These are phyloP conservation scores for Oryzias melastigma DNA, from an alignment of 2,113 vertebrate genomes.

Conservation along the genomic window DNA sequence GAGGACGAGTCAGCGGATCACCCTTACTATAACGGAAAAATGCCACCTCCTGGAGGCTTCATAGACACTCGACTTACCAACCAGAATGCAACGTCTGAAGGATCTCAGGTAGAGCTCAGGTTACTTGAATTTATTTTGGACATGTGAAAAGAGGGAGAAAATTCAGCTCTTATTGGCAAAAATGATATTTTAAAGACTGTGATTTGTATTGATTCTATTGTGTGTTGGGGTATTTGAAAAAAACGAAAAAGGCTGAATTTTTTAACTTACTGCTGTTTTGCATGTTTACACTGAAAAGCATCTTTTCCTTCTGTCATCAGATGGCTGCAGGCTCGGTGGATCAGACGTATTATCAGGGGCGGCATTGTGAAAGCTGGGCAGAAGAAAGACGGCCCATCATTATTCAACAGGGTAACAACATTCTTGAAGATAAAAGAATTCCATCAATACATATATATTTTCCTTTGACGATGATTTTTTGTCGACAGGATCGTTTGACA, in stretches of 20 bases:
- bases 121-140: not conserved
- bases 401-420: constrained; percentile 81
- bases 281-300: not conserved
- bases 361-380: constrained; percentile 77
- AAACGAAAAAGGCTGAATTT: not conserved
- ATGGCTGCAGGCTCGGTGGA: constrained; percentile 79
- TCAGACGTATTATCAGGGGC: constrained; percentile 92
- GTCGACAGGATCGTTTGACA: constrained; percentile 83
- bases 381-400: constrained; percentile 81
- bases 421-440: no score
- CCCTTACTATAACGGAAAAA: constrained; percentile 94
- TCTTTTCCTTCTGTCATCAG: constrained; percentile 59
- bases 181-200: no score
- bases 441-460: not conserved
- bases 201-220: not conserved
- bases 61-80: constrained; percentile 83
- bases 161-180: no score
- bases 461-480: constrained; percentile 4
- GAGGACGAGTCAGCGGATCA: constrained; percentile 84
- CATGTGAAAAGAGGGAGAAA: not conserved
- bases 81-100: constrained; percentile 74
- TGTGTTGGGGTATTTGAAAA: not conserved
- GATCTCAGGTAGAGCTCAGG: constrained; percentile 75
- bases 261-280: not conserved
- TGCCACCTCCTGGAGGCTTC: constrained; percentile 86